Evolutionary conservation across 1,140 invertebrate genomes (phyloP).

Genomic region (Cepaea nemoralis): DNA sequence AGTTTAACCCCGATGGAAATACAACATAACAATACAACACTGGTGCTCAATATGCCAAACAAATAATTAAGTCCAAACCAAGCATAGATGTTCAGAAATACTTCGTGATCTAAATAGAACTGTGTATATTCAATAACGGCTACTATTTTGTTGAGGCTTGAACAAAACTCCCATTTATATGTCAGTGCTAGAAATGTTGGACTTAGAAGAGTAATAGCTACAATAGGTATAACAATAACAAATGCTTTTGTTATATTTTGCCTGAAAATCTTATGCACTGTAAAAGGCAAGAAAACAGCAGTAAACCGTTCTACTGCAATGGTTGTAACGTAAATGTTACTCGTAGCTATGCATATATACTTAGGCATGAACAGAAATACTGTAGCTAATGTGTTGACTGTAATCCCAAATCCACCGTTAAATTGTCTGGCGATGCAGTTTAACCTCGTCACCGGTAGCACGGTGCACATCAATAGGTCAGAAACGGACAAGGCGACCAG

Average conservation of each 20-base stretch:
- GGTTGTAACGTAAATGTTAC: not conserved
- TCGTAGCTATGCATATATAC: not conserved
- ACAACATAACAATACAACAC: not conserved
- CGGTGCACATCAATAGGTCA: not conserved
- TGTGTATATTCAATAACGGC: no score
- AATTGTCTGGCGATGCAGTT: not conserved
- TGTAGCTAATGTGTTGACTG: not conserved
- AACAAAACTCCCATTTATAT: not conserved
- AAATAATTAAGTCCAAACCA: not conserved
- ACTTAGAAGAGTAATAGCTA: not conserved
- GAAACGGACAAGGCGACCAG: not conserved
- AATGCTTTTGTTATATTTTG: not conserved
- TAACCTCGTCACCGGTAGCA: no score
- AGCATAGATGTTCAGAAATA: not conserved
- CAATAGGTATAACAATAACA: not conserved
- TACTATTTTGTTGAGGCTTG: not conserved
- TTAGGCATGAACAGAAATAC: not conserved
- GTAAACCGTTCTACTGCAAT: not conserved
- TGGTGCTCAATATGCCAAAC: not conserved
- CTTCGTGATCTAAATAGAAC: no score
- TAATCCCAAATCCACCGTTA: not conserved
- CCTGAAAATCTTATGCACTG: not conserved
- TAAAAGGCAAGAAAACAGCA: constrained; percentile 4
- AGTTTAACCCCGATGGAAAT: not conserved
- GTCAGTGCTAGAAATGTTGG: no score